Evolutionary conservation across 1,140 invertebrate species (phyloP), one percentile per base, ranked within the genome.

Genomic region (Gonioctena quinquepunctata): DNA sequence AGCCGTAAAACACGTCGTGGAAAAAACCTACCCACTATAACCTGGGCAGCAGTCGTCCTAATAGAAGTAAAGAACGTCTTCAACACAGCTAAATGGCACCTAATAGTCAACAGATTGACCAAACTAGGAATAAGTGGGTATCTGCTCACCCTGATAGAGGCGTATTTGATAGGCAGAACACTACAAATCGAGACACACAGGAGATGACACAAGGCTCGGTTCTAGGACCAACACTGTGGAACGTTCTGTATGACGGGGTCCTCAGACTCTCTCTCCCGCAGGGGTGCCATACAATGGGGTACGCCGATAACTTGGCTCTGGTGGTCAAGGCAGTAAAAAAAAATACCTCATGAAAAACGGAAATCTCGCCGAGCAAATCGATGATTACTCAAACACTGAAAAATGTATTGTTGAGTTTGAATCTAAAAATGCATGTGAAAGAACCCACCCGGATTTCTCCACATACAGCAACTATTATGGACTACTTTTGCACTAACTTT

Each of bases 171-270:
- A 7, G 59, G 66, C 50, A 50, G 66, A 59, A 61, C 33, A 6
- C 33, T 42, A 42, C 33, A 42, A 42, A 42, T 42, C 33, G 33
- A 42, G 33, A 42, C 33, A 72, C 70, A 8, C 71, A 62, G 21
- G 80, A 79, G 5, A 76, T 81, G 0, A 75, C 82, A 1, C 80
- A 83, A 63, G 81, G 79, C 5, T 82, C 77, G n/a, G 71, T 82
- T 6, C 57, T 83, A 0, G 79, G 79, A 1, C 79, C 82, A 0
- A 74, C 72, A 3, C n/a, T n/a, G n/a, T n/a, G n/a, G n/a, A n/a
- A n/a, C n/a, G n/a, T n/a, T n/a, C n/a, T n/a, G n/a, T n/a, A n/a
- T n/a, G n/a, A n/a, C n/a, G n/a, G n/a, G n/a, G n/a, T n/a, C n/a
- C n/a, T n/a, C n/a, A n/a, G n/a, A 3, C 27, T 76, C 18, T 48